phyloP scores from a whole-genome alignment of 2,113 vertebrate genomes.

The Zootoca vivipara region DNA sequence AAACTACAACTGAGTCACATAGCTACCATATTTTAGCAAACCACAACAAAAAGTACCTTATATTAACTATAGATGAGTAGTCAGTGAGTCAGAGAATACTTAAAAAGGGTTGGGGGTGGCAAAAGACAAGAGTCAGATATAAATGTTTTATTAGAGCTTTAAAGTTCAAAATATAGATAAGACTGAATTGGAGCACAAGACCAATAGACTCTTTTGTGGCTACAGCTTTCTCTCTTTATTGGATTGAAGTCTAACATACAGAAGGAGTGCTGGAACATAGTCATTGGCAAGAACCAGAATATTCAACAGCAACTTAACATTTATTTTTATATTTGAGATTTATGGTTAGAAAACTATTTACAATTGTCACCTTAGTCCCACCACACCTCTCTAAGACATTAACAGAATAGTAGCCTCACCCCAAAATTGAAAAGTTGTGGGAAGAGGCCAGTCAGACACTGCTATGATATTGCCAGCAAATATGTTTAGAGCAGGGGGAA shows the following conservation, averaged over 20 bases:
- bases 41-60: slow-evolving; percentile 73
- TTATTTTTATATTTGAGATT: not conserved
- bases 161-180: slow-evolving; percentile 53
- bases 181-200: slow-evolving; percentile 42
- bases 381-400: no score
- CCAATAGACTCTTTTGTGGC: not conserved
- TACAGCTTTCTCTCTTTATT: slow-evolving; percentile 5
- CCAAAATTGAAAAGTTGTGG: not conserved
- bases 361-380: not conserved
- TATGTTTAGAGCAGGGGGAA: not conserved
- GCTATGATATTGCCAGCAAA: not conserved
- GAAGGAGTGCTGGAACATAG: not conserved
- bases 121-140: slow-evolving; percentile 4
- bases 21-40: slow-evolving; percentile 71
- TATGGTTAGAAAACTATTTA: not conserved
- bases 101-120: not conserved
- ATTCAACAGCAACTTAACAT: not conserved
- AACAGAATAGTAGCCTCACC: not conserved
- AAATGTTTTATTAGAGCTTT: slow-evolving; percentile 60
- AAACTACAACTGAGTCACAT: slow-evolving; percentile 70
- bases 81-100: slow-evolving; percentile 71
- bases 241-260: slow-evolving; percentile 40
- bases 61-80: slow-evolving; percentile 72
- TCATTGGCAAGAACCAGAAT: not conserved
- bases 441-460: not conserved